Conservation (phyloP, 2,797 vertebrate genomes). For the Columba guinea region DNA sequence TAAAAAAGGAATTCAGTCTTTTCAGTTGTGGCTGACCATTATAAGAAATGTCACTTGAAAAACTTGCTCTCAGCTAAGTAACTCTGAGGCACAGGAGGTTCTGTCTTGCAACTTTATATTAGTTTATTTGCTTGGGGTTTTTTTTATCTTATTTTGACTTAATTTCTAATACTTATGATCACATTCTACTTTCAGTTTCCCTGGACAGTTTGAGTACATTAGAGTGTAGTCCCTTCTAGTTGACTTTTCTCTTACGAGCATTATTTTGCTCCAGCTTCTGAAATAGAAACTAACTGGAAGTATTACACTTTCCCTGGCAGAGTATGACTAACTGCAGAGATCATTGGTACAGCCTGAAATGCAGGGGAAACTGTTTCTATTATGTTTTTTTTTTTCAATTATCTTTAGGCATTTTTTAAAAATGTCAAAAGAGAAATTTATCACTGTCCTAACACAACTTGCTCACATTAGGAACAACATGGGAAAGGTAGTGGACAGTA, state of each 20-base stretch:
- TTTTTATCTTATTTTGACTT: neutral
- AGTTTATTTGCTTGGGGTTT: neutral
- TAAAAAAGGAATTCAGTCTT: neutral
- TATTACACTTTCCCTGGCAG: neutral
- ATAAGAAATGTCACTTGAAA: neutral
- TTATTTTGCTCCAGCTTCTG: neutral
- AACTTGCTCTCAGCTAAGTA: neutral
- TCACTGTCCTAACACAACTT: neutral
- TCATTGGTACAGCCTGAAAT: neutral
- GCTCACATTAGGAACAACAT: neutral
- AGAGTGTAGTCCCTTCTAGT: neutral
- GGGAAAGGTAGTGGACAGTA: neutral
- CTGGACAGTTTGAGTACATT: neutral
- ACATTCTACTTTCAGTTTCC: neutral
- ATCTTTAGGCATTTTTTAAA: neutral
- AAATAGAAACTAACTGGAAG: neutral
- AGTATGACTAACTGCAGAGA: neutral
- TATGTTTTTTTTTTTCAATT: neutral
- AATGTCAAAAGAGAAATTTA: neutral
- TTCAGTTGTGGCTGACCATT: neutral
- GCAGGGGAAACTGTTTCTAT: neutral
- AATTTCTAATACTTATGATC: neutral
- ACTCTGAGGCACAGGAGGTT: neutral
- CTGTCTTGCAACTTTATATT: neutral
- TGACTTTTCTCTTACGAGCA: neutral